Evolutionary conservation across 2,113 vertebrate species (phyloP).

Genomic region (Ia io): DNA sequence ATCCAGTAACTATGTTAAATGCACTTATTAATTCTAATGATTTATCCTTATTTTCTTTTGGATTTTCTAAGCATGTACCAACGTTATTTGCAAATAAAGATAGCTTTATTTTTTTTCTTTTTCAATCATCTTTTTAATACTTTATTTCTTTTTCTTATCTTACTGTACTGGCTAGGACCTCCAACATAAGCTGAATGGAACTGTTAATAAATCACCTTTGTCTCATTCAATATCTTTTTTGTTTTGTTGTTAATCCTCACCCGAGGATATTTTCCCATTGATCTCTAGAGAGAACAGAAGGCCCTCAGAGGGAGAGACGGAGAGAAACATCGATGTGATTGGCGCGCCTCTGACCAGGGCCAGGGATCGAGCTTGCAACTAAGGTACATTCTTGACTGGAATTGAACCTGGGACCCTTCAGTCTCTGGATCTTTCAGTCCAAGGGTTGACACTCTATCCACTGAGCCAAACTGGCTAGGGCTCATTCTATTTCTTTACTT

Average conservation of each 20-base stretch:
- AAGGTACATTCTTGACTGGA: too few species aligned
- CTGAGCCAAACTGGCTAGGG: too few species aligned
- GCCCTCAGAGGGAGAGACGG: too few species aligned
- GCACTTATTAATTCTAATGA: not conserved
- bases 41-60: slow-evolving; percentile 1
- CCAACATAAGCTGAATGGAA: not conserved
- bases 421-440: too few species aligned
- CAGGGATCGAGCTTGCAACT: too few species aligned
- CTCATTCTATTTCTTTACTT: slow-evolving; percentile 10
- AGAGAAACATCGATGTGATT: too few species aligned
- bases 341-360: too few species aligned
- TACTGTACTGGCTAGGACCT: not conserved
- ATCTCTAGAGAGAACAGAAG: too few species aligned
- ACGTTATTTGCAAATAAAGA: slow-evolving; percentile 17
- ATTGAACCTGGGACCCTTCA: too few species aligned
- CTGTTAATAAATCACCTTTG: not conserved
- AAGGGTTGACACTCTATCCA: too few species aligned
- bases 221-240: not conserved
- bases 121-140: not conserved
- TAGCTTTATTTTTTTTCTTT: not conserved
- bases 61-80: not conserved
- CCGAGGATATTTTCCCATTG: too few species aligned
- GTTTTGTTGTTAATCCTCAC: too few species aligned
- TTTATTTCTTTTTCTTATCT: not conserved
- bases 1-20: not conserved